Evolutionary conservation across 2,797 vertebrate species (phyloP).

Genomic region (Harpagifer antarcticus): DNA sequence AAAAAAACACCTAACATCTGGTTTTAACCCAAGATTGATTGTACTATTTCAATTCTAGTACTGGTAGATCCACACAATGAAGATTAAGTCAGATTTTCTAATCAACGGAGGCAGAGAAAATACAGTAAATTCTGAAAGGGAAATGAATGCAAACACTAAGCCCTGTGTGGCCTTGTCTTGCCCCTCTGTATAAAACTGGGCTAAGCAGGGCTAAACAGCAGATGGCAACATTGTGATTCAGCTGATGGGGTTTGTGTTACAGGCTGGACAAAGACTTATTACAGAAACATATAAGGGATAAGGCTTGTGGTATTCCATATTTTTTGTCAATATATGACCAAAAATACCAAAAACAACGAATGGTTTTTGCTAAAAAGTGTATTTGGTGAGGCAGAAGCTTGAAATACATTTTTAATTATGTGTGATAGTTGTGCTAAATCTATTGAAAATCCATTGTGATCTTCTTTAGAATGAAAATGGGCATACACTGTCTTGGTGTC

Average conservation of each 20-base stretch:
- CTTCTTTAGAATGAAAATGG: neutral
- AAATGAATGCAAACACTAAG: constrained; percentile 50
- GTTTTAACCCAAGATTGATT: neutral
- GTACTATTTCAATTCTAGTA: neutral
- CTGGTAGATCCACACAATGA: neutral
- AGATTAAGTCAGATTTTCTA: neutral
- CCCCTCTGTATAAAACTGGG: constrained; percentile 59
- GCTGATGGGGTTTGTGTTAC: constrained; percentile 13
- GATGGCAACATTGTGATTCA: constrained; percentile 62
- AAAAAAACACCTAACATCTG: neutral
- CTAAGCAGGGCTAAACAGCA: constrained; percentile 74
- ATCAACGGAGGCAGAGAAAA: constrained; percentile 4
- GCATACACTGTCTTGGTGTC: neutral
- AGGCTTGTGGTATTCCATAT: neutral
- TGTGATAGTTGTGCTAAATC: no score
- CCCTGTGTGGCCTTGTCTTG: constrained; percentile 10
- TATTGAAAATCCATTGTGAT: no score
- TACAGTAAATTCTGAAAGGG: neutral
- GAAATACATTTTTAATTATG: no score
- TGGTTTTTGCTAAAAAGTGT: neutral
- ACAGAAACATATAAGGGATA: constrained; percentile 9
- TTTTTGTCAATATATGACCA: neutral
- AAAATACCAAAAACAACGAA: neutral
- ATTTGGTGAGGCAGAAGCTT: neutral
- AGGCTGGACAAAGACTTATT: constrained; percentile 8